These are phyloP conservation scores for Mus spicilegus DNA, from an alignment of 2,113 vertebrate species.

Conservation along the genomic window DNA sequence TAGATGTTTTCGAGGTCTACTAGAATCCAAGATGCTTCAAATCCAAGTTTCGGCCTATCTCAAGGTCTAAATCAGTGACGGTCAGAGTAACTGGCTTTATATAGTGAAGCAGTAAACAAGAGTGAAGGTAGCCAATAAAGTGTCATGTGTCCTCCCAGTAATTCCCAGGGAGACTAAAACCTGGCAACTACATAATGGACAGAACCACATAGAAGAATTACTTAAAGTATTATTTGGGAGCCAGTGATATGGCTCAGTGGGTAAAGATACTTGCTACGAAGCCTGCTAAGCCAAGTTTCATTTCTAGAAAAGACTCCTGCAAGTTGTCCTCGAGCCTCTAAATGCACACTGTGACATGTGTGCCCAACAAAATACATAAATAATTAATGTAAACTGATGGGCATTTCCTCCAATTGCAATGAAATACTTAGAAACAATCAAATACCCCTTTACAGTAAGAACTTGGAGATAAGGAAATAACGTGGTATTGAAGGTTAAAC, in stretches of 20 bases:
- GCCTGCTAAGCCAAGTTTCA: background rate
- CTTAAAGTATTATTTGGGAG: background rate
- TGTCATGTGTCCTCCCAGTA: background rate
- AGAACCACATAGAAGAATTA: background rate
- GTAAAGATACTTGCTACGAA: background rate
- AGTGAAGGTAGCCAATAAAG: background rate
- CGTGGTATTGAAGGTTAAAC: background rate
- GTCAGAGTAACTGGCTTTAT: background rate
- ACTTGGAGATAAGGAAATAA: background rate
- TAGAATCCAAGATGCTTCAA: background rate
- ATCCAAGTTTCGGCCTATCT: background rate
- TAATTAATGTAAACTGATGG: background rate
- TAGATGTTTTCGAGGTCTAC: background rate
- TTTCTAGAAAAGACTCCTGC: background rate
- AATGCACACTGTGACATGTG: background rate
- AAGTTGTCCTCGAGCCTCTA: background rate
- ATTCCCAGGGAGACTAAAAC: background rate
- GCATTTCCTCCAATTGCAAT: background rate
- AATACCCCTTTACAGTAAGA: background rate
- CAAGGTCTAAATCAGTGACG: background rate
- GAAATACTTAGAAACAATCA: background rate
- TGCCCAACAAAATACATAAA: background rate
- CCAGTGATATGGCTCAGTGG: background rate
- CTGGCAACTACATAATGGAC: background rate
- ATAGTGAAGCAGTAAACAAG: background rate